Base-by-base conservation (phyloP, 2,888 invertebrate genomes). In the Spisula subtruncata region DNA sequence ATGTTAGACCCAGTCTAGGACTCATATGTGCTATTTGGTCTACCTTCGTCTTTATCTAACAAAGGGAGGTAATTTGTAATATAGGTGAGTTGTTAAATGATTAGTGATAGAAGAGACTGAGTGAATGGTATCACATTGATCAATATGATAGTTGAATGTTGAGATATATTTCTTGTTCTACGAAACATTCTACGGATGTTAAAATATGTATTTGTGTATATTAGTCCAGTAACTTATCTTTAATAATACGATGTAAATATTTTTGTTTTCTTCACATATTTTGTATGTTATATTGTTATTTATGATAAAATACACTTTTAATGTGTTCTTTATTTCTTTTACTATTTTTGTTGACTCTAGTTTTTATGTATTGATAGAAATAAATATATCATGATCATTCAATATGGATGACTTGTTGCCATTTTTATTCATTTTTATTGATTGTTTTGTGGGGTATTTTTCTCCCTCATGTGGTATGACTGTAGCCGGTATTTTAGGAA, bases 251-350 rank as follows among this genome's bases (percentile, higher is more conserved):
- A 66, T 66, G 60, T 66, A 66, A 66, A 66, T 66, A 66, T 66
- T 66, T n/a, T 66, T 66, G 60, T 66, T 66, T 66, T 66, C 60
- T 25, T 66, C 60, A 66, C n/a, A 35, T 75, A 71, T 75, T 82
- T 82, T 87, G 82, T 87, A 87, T 87, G 87, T 87, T 48, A 71
- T 35, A 87, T 87, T 87, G 87, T 85, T 85, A 85, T 85, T 85
- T 85, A 85, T 80, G 85, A 85, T 80, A 80, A 75, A 71, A 75
- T 75, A 75, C 75, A 85, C 54, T 56, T 79, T 85, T 75, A 81
- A 85, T 80, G 80, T 80, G 85, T 85, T 80, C 85, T 80, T 85
- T 80, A 79, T 85, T 85, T 32, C 71, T 75, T 84, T 71, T 51
- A 48, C 25, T 81, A 35, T 81, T 81, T 81, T 81, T 81, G 81